phyloP scores from a whole-genome alignment of 2,113 vertebrate genomes.

The Nettapus auritus region DNA sequence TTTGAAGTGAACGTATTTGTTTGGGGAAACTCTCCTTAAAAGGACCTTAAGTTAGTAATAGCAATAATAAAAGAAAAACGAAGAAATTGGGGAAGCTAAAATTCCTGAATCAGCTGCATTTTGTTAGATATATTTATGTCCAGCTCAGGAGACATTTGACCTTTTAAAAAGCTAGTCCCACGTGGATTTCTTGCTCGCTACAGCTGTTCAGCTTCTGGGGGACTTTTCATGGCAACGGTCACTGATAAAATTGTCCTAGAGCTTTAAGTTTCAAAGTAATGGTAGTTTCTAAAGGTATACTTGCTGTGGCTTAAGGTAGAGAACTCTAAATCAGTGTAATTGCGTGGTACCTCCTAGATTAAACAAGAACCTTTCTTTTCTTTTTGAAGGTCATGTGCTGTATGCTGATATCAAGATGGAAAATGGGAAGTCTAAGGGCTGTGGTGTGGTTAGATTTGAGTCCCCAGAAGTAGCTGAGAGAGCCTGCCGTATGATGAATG shows the following conservation, averaged over 20 bases:
- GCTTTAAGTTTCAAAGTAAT: not conserved
- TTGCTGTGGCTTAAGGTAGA: not conserved
- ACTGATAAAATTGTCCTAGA: not conserved
- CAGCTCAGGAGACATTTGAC: not conserved
- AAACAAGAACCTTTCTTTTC: not conserved
- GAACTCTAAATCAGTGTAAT: not conserved
- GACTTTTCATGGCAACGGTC: not conserved
- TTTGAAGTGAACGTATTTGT: not conserved
- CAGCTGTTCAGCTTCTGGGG: not conserved
- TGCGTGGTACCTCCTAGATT: fast-evolving
- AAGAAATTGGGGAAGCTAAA: not conserved
- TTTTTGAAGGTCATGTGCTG: conserved; percentile 87
- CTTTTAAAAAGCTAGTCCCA: not conserved
- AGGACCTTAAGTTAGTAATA: not conserved
- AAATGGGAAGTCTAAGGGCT: conserved; percentile 98
- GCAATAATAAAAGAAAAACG: not conserved
- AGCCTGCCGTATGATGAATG: conserved; percentile 96
- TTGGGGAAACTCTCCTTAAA: not conserved
- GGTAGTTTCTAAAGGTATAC: fast-evolving
- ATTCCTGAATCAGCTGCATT: not conserved
- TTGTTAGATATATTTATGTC: no score
- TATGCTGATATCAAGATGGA: conserved; percentile 99
- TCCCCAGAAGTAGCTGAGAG: conserved; percentile 92
- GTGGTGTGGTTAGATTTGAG: conserved; percentile 95
- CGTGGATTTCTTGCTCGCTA: not conserved